phyloP scores from a whole-genome alignment of 2,797 vertebrate genomes.

The Fratercula arctica region DNA sequence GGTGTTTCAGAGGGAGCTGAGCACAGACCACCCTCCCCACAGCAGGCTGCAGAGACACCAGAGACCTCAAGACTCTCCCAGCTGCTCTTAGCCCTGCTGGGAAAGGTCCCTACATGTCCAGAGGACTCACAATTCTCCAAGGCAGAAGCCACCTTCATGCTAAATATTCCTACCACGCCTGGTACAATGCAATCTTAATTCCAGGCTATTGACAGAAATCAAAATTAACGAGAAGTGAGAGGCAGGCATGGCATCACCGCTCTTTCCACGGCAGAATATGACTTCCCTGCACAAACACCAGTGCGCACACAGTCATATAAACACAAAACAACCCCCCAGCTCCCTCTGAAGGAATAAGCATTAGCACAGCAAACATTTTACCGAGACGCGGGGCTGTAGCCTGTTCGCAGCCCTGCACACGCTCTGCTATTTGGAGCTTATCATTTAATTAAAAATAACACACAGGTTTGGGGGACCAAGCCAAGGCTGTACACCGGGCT shows the following conservation, averaged over 20 bases:
- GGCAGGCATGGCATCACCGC: not conserved
- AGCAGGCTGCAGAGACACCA: not conserved
- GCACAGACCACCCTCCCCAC: not conserved
- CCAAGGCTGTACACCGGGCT: not conserved
- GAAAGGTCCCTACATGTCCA: not conserved
- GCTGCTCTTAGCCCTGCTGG: not conserved
- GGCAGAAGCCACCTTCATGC: not conserved
- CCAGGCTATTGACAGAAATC: not conserved
- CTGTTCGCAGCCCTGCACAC: not conserved
- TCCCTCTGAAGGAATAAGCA: not conserved
- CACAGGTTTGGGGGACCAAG: not conserved
- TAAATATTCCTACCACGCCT: not conserved
- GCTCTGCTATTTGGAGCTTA: constrained; percentile 21
- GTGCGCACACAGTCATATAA: not conserved
- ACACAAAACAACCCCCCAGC: not conserved
- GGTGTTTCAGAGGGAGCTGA: not conserved
- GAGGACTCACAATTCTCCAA: not conserved
- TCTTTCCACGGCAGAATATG: fast-evolving
- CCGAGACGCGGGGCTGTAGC: not conserved
- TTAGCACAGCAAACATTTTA: not conserved
- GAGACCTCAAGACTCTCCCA: not conserved
- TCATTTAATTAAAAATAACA: constrained; percentile 47
- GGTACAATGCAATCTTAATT: not conserved
- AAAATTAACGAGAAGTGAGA: not conserved
- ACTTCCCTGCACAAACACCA: not conserved